Evolutionary conservation across 2,113 vertebrate species (phyloP).

Genomic region (Hypocryptadius cinnamomeus): DNA sequence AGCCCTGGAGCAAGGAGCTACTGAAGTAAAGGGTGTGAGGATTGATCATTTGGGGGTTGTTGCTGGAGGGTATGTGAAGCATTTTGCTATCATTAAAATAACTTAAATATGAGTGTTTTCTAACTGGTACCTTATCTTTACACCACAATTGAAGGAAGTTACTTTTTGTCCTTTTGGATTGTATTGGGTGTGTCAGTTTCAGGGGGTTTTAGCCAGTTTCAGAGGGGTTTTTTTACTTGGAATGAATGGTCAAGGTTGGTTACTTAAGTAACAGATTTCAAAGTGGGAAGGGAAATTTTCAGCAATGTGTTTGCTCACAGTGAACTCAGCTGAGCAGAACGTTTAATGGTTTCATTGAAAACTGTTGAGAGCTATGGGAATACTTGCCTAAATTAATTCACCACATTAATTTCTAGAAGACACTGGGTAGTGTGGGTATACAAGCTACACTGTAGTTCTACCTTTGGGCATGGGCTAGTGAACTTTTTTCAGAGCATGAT

Average conservation of each 20-base stretch:
- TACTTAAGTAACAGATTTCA: background rate
- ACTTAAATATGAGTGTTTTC: background rate
- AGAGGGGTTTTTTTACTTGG: background rate
- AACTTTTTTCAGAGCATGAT: background rate
- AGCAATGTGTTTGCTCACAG: background rate
- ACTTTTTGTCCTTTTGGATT: constrained; percentile 8
- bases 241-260: background rate
- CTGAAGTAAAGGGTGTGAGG: background rate
- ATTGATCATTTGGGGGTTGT: background rate
- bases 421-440: background rate
- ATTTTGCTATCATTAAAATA: background rate
- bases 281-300: background rate
- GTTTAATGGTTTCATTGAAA: background rate
- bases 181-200: background rate
- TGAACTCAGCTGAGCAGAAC: background rate
- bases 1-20: background rate
- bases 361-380: background rate
- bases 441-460: background rate
- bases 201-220: background rate
- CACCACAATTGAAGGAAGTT: constrained; percentile 6
- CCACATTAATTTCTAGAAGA: background rate
- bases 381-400: background rate
- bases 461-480: background rate
- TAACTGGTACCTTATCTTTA: background rate
- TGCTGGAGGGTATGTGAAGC: background rate